A percentile compares a stretch with the other conserved stretches of the same genome.
Conservation (phyloP, 2,888 invertebrate genomes). For the Chaetogeoica ovagalla region DNA sequence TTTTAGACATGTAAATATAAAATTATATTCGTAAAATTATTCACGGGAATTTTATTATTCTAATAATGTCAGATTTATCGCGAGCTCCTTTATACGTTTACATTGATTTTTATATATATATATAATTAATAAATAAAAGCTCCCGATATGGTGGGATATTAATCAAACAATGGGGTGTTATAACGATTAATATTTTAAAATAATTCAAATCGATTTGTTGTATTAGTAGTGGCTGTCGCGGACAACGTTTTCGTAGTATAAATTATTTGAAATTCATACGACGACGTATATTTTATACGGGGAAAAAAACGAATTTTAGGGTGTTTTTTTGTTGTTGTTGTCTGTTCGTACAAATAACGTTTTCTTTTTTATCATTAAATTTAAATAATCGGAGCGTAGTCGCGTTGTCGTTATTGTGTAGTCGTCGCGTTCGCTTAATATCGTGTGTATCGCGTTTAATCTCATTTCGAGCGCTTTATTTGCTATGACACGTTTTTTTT, state of each 20-base stretch:
- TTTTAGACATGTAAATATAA: constrained; percentile 20
- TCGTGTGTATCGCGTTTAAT: background rate
- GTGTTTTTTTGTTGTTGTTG: constrained; percentile 9
- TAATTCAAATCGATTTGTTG: background rate
- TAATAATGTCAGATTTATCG: background rate
- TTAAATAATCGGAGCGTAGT: too few relatives aligned
- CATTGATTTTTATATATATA: too few relatives aligned
- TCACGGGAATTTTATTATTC: background rate
- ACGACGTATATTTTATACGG: too few relatives aligned
- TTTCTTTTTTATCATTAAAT: too few relatives aligned
- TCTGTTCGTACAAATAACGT: too few relatives aligned
- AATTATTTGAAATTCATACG: constrained; percentile 6
- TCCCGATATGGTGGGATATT: background rate
- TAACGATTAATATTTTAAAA: background rate
- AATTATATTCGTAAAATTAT: background rate
- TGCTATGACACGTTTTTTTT: background rate
- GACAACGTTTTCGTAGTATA: background rate
- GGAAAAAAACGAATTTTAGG: background rate
- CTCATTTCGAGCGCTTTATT: background rate
- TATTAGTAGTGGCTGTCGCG: too few relatives aligned
- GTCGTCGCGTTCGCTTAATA: background rate
- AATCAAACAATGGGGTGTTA: background rate
- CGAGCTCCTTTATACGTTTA: too few relatives aligned
- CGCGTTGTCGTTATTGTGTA: constrained; percentile 7
- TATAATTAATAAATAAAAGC: background rate